Conservation (phyloP, 2,113 vertebrate genomes). For the Pseudopodoces humilis region DNA sequence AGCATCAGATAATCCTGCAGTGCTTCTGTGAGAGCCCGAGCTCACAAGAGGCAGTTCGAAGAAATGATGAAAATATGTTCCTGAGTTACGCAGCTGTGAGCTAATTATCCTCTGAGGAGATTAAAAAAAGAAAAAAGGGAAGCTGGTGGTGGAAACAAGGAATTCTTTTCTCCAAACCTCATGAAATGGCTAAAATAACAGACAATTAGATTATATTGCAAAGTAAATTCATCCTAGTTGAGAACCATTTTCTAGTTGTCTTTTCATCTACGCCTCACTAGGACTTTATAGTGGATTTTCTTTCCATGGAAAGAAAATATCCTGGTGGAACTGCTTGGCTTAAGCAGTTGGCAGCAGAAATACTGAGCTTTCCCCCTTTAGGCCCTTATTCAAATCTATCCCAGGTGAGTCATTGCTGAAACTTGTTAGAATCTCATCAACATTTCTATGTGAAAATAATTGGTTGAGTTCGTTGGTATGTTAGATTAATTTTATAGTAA, state of each 20-base stretch:
- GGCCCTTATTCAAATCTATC: background rate
- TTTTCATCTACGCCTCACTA: background rate
- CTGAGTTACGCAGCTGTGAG: background rate
- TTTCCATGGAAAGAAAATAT: conserved; percentile 15
- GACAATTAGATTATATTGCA: conserved; percentile 50
- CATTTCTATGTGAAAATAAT: background rate
- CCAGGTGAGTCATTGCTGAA: background rate
- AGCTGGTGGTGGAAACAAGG: background rate
- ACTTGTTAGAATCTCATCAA: background rate
- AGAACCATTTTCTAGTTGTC: background rate
- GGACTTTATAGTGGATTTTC: background rate
- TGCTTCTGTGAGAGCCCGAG: background rate
- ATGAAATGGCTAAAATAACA: conserved; percentile 45
- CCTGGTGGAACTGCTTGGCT: background rate
- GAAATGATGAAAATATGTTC: conserved; percentile 9
- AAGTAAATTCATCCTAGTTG: conserved; percentile 25
- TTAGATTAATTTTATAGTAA: background rate
- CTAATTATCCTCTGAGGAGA: conserved; percentile 26
- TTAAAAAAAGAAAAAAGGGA: background rate
- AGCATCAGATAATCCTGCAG: background rate
- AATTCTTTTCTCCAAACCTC: conserved; percentile 35
- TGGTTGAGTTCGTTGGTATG: background rate
- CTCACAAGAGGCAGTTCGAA: background rate
- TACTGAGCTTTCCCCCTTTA: background rate
- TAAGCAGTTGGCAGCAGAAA: background rate